phyloP scores from a whole-genome alignment of 2,113 vertebrate genomes.

The Chaetops frenatus region DNA sequence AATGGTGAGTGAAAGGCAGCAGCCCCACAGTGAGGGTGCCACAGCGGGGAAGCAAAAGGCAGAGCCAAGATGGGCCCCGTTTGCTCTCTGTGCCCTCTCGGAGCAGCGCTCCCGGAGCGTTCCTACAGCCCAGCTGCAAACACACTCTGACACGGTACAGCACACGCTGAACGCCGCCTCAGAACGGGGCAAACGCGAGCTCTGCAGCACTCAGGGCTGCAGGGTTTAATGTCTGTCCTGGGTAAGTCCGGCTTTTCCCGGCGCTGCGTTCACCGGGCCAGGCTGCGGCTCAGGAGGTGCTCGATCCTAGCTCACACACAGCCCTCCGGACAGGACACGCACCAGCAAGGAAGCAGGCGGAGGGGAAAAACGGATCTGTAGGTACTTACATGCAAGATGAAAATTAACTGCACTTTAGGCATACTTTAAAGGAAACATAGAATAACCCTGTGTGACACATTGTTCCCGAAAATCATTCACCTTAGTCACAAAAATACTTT shows the following conservation, averaged over 20 bases:
- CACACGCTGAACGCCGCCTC: not conserved
- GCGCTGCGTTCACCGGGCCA: not conserved
- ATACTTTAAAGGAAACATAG: conserved; percentile 15
- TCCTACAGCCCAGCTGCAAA: not conserved
- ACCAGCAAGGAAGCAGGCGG: not conserved
- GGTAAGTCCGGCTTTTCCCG: not conserved
- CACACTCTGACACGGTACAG: not conserved
- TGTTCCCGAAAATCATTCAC: not conserved
- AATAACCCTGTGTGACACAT: not conserved
- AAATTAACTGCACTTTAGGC: conserved; percentile 25
- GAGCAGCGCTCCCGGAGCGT: not conserved
- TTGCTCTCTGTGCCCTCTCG: not conserved
- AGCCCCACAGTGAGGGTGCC: not conserved
- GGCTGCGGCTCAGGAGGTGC: not conserved
- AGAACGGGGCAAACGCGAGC: not conserved
- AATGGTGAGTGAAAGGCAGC: not conserved
- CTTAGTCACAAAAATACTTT: not conserved
- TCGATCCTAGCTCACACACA: not conserved
- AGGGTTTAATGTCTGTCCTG: not conserved
- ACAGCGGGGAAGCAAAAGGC: accelerated
- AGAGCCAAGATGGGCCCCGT: accelerated
- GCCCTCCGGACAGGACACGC: not conserved
- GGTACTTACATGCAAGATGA: not conserved
- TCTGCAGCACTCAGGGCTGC: not conserved
- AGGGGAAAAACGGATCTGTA: not conserved